phyloP scores from a whole-genome alignment of 2,797 vertebrate species.

The Acrossocheilus wenchowensis region DNA sequence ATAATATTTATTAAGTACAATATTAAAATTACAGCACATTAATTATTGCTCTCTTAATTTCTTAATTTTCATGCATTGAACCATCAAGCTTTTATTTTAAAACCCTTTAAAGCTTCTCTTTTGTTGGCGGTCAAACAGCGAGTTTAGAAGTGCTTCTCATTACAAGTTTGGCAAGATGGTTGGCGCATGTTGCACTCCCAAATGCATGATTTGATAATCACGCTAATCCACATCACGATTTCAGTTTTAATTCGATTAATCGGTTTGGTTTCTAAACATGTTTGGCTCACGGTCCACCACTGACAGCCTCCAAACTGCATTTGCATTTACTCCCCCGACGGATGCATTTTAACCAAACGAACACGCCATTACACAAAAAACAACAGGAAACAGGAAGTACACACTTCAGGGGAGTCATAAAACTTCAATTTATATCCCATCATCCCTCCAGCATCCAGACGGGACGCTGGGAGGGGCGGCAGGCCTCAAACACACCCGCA shows the following conservation, averaged over 20 bases:
- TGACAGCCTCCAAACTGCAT: not conserved
- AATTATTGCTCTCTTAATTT: not conserved
- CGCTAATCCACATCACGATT: not conserved
- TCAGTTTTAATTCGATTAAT: not conserved
- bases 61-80: not conserved
- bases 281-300: not conserved
- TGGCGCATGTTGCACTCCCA: not conserved
- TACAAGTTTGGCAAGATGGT: not conserved
- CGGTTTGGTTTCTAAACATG: not conserved
- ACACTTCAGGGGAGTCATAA: constrained; percentile 25
- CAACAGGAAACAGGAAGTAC: constrained; percentile 11
- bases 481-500: not conserved
- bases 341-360: not conserved
- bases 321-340: not conserved
- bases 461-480: not conserved
- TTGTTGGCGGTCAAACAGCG: not conserved
- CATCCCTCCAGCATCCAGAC: constrained; percentile 2
- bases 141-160: not conserved
- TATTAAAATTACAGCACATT: not conserved
- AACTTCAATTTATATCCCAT: constrained; percentile 28
- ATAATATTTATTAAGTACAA: not conserved
- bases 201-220: not conserved
- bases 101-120: not conserved
- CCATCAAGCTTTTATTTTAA: not conserved
- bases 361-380: not conserved